phyloP scores from a whole-genome alignment of 2,888 invertebrate genomes.

The Aphrophora alni region DNA sequence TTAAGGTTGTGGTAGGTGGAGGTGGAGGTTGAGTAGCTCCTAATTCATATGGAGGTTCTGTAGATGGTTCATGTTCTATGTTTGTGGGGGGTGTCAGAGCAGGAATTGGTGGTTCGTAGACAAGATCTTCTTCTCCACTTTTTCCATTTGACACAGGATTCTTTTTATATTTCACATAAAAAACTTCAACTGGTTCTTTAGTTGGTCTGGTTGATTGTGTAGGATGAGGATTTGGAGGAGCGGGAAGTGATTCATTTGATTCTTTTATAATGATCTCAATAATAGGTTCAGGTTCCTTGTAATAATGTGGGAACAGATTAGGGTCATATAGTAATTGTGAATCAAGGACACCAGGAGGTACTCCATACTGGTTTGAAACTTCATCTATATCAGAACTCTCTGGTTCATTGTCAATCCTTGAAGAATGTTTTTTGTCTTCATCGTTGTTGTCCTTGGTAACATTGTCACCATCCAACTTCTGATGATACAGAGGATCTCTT shows the following conservation, averaged over 20 bases:
- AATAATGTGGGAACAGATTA: constrained; percentile 60
- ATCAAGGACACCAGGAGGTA: constrained; percentile 50
- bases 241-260: constrained; percentile 80
- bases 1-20: constrained; percentile 75
- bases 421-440: constrained; percentile 25
- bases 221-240: constrained; percentile 63
- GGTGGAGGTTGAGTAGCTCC: constrained; percentile 54
- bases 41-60: constrained; percentile 34
- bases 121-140: constrained; percentile 69
- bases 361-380: constrained; percentile 8
- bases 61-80: constrained; percentile 56
- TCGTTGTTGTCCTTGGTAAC: constrained; percentile 17
- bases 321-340: constrained; percentile 53
- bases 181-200: constrained; percentile 88
- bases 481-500: constrained; percentile 77
- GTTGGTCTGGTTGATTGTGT: constrained; percentile 63
- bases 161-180: constrained; percentile 90
- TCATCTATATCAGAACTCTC: constrained; percentile 43
- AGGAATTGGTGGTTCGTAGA: constrained; percentile 81
- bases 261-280: constrained; percentile 93
- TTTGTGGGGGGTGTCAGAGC: constrained; percentile 76
- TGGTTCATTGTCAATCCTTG: constrained; percentile 42
- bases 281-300: constrained; percentile 85
- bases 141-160: constrained; percentile 68
- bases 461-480: constrained; percentile 56